phyloP scores from a whole-genome alignment of 2,888 invertebrate genomes.

The Julus scanicus region DNA sequence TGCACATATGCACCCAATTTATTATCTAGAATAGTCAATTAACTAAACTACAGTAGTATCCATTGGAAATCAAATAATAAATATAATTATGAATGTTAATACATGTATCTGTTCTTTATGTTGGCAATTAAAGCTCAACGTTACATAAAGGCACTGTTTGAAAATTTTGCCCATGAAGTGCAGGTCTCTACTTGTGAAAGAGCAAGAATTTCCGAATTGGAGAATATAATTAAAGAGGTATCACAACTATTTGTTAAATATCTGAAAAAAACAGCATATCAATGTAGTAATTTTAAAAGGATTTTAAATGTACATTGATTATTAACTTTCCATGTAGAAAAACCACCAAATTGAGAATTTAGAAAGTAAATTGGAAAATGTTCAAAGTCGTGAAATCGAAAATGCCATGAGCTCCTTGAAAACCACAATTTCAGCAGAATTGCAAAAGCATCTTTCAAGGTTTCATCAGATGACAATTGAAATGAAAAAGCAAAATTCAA shows the following conservation, averaged over 20 bases:
- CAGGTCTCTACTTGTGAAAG: background rate
- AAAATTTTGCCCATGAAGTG: background rate
- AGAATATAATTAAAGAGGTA: constrained; percentile 22
- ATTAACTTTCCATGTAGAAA: background rate
- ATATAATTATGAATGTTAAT: background rate
- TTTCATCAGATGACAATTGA: background rate
- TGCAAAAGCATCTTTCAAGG: background rate
- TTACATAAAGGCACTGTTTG: background rate
- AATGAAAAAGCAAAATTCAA: background rate
- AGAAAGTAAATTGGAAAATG: constrained; percentile 28
- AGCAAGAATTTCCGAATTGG: background rate
- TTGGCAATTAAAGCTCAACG: background rate
- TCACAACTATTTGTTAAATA: background rate
- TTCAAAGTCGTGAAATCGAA: background rate
- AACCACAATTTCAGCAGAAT: background rate
- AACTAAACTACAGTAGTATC: no score
- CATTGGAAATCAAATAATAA: no score
- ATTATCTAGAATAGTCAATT: no score
- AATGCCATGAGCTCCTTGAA: constrained; percentile 20
- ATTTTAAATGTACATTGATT: background rate
- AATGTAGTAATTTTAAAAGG: no score
- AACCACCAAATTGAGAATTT: constrained; percentile 16
- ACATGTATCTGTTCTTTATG: background rate
- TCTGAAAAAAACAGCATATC: background rate
- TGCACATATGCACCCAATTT: background rate